phyloP scores from a whole-genome alignment of 1,140 invertebrate genomes.

The Zaprionus kolodkinae region DNA sequence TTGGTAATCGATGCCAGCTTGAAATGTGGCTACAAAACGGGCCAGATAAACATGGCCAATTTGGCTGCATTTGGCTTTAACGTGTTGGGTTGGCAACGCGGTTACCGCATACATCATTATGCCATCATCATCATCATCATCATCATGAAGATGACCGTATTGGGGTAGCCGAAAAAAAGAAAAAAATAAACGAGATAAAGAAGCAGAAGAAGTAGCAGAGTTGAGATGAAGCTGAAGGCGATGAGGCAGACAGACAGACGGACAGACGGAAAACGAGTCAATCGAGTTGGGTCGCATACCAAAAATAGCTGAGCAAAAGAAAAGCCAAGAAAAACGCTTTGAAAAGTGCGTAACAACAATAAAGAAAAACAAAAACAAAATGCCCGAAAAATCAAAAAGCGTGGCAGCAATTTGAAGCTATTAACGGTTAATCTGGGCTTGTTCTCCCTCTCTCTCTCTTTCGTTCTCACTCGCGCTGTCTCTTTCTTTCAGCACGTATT shows the following conservation, averaged over 20 bases:
- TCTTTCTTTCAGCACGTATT: conserved; percentile 3
- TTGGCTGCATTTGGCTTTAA: conserved; percentile 39
- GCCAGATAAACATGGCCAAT: conserved; percentile 72
- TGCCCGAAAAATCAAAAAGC: conserved; percentile 77
- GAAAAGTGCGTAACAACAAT: conserved; percentile 37
- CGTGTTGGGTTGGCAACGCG: conserved; percentile 37
- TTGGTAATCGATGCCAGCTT: conserved; percentile 70
- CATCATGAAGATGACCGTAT: conserved; percentile 32
- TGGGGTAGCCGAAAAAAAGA: conserved; percentile 17
- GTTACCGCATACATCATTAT: conserved; percentile 70
- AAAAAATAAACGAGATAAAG: conserved; percentile 27
- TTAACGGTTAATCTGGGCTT: conserved; percentile 75
- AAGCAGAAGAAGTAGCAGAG: neutral
- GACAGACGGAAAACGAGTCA: conserved; percentile 60
- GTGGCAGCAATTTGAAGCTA: conserved; percentile 67
- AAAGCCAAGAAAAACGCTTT: conserved; percentile 40
- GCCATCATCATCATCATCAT: neutral
- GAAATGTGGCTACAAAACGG: conserved; percentile 45
- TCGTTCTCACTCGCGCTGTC: neutral
- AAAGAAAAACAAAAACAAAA: conserved; percentile 47
- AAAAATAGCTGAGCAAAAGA: conserved; percentile 29
- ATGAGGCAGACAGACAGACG: neutral
- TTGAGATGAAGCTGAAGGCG: neutral
- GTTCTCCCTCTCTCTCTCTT: neutral
- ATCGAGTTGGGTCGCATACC: conserved; percentile 56